Conservation (phyloP, 1,140 invertebrate genomes). For the Drosophila baimaii region DNA sequence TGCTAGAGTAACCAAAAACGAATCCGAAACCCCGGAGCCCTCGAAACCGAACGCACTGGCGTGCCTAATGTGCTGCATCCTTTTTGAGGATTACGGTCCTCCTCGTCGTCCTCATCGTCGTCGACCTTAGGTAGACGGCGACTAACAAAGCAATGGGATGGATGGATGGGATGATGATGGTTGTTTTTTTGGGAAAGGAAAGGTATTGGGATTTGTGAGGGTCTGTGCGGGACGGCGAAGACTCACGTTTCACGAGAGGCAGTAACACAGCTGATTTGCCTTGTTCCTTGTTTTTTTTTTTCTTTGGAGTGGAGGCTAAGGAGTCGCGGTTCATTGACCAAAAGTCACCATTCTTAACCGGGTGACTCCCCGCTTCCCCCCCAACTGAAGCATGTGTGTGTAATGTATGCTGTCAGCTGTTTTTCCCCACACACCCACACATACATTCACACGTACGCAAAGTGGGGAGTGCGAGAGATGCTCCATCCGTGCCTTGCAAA, state of each 20-base stretch:
- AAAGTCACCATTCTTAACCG: constrained; percentile 64
- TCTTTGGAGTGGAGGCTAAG: not conserved
- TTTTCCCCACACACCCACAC: constrained; percentile 27
- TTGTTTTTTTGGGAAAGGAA: constrained; percentile 3
- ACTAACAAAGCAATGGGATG: constrained; percentile 33
- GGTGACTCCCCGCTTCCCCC: constrained; percentile 16
- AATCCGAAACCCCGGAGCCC: constrained; percentile 6
- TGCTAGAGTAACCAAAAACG: constrained; percentile 28
- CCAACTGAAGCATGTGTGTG: constrained; percentile 38
- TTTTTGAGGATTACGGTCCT: constrained; percentile 65
- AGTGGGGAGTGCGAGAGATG: constrained; percentile 35
- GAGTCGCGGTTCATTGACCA: constrained; percentile 72
- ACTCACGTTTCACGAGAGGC: constrained; percentile 55
- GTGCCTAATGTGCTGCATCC: constrained; percentile 70
- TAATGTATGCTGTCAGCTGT: constrained; percentile 57
- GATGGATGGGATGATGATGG: constrained; percentile 10
- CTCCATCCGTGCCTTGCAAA: constrained; percentile 70
- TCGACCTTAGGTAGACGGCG: constrained; percentile 51
- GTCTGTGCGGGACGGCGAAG: constrained; percentile 23
- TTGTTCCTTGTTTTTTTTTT: no score
- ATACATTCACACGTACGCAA: constrained; percentile 27
- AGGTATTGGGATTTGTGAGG: constrained; percentile 41
- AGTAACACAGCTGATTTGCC: constrained; percentile 63
- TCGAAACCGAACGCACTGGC: constrained; percentile 32
- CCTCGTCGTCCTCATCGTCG: no score